Percentiles rank a stretch among this genome's conserved stretches.
Conservation (phyloP, 2,113 vertebrate species). For the Saimiri boliviensis region DNA sequence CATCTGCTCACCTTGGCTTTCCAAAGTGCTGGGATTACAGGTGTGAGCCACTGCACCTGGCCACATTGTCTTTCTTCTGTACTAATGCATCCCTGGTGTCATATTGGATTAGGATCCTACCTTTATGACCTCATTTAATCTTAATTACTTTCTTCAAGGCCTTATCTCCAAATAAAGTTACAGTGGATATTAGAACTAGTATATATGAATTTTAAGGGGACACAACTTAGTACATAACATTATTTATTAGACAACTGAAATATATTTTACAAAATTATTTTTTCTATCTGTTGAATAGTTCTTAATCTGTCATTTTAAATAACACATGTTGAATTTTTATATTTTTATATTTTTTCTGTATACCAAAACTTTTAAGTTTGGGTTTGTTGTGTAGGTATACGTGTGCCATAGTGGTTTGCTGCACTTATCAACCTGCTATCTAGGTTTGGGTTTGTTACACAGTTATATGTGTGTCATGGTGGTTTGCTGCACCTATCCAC, state of each 20-base stretch:
- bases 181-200: neutral
- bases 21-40: no score
- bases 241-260: neutral
- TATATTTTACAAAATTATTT: neutral
- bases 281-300: neutral
- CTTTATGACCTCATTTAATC: neutral
- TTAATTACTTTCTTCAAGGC: neutral
- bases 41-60: no score
- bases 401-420: no score
- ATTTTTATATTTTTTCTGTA: conserved; percentile 36
- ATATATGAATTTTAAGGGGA: neutral
- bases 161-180: neutral
- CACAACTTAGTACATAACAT: neutral
- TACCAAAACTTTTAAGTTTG: neutral
- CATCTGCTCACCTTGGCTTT: no score
- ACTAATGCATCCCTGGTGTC: neutral
- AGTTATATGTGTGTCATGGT: no score
- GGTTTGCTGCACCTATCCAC: no score
- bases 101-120: neutral
- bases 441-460: no score
- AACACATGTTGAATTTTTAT: neutral
- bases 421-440: no score
- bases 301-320: neutral
- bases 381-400: no score
- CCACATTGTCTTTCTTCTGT: neutral